These are phyloP conservation scores for Agonopterix alstromeriana DNA, from an alignment of 2,888 invertebrate genomes.

Conservation along the genomic window DNA sequence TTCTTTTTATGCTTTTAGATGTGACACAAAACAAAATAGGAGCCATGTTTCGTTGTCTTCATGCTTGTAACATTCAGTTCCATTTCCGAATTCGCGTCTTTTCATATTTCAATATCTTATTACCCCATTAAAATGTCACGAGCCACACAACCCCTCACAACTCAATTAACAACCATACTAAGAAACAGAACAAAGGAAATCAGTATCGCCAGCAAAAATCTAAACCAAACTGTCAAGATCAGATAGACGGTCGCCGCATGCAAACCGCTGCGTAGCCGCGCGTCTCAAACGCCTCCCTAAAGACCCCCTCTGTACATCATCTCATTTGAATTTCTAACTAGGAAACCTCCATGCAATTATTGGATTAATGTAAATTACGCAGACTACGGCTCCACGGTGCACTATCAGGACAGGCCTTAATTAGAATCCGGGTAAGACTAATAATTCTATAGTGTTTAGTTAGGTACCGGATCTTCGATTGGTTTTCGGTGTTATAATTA, in stretches of 20 bases:
- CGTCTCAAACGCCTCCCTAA: slow-evolving; percentile 47
- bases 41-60: too few relatives aligned
- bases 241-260: slow-evolving; percentile 32
- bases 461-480: slow-evolving; percentile 5
- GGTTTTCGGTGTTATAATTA: too few relatives aligned
- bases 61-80: too few relatives aligned
- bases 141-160: too few relatives aligned
- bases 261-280: slow-evolving; percentile 22
- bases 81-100: too few relatives aligned
- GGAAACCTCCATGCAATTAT: slow-evolving; percentile 95
- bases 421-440: slow-evolving; percentile 73
- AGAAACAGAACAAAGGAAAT: too few relatives aligned
- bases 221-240: neutral
- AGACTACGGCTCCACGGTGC: slow-evolving; percentile 80
- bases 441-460: slow-evolving; percentile 46
- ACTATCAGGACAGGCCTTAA: slow-evolving; percentile 75
- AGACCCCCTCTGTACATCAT: slow-evolving; percentile 80
- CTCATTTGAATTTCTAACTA: slow-evolving; percentile 95
- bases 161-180: too few relatives aligned
- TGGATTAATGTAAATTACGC: slow-evolving; percentile 95
- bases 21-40: too few relatives aligned
- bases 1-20: too few relatives aligned
- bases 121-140: too few relatives aligned
- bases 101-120: too few relatives aligned
- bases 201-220: too few relatives aligned